Base-by-base conservation (phyloP, 2,888 invertebrate genomes). In the Lepeophtheirus nordmannii region DNA sequence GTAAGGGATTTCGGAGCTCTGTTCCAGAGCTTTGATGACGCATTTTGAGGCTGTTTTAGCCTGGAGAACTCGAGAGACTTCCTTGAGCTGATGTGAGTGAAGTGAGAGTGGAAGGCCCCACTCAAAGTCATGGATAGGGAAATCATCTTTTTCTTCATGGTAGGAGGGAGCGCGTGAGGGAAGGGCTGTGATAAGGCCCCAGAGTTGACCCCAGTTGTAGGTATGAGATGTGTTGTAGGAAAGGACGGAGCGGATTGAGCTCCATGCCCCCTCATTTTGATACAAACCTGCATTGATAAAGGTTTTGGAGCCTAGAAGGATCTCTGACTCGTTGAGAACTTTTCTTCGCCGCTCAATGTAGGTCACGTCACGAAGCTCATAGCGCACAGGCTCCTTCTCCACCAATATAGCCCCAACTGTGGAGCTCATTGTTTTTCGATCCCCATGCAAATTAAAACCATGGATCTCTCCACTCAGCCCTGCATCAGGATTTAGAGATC, bases 41-140 rank as follows among this genome's bases (percentile, higher is more conserved):
- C 89, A 86, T 74, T 89, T 89, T 63, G 87, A 83, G 1, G 84
- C 87, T 0, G 89, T 89, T 38, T 86, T 88, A 5, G 86, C 84
- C 73, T 83, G 82, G 67, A 89, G 76, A 72, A 80, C 81, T 68
- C 83, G 80, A 72, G 83, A 81, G 20, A 85, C 79, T 20, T 70
- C 69, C 68, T 30, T 40, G 58, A 67, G 67, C 40, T 58, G 12
- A 58, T 68, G 62, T 10, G 22, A 41, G 59, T 39, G 57, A 58
- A 41, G 67, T 40, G 38, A 59, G 12, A 53, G 60, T 20, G 76
- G 74, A 14, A 75, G 80, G 1, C 85, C 86, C 89, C 89, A 89
- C 70, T 81, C 80, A 68, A 85, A 81, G 70, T 82, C 81, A 14
- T 57, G 40, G 17, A 82, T 76, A 61, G 75, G 71, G 1, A 80